A percentile compares a stretch with the other conserved stretches of the same genome.
phyloP scores from a whole-genome alignment of 2,888 invertebrate species.

The Patella pellucida region DNA sequence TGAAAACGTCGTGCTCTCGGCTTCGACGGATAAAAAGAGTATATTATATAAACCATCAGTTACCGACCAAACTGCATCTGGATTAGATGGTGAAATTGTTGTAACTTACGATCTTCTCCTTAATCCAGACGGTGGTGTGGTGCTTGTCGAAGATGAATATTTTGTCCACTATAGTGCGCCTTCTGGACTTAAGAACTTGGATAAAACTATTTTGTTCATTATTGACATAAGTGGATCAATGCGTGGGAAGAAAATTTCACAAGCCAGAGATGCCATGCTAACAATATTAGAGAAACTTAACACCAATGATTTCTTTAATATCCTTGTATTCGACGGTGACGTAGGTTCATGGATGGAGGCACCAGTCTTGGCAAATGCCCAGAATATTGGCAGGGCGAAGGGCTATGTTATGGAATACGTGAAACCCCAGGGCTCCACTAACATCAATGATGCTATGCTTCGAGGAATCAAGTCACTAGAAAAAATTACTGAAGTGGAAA shows the following conservation, averaged over 20 bases:
- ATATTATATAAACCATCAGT: slow-evolving; percentile 36
- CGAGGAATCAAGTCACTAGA: slow-evolving; percentile 72
- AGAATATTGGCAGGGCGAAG: slow-evolving; percentile 36
- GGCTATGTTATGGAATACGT: slow-evolving; percentile 28
- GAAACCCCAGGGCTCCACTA: slow-evolving; percentile 74
- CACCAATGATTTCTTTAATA: slow-evolving; percentile 78
- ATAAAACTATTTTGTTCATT: slow-evolving; percentile 80
- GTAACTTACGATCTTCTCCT: slow-evolving; percentile 42
- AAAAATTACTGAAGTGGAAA: slow-evolving; percentile 53
- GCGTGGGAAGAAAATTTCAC: slow-evolving; percentile 79
- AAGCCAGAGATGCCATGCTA: slow-evolving; percentile 79
- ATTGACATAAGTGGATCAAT: slow-evolving; percentile 84
- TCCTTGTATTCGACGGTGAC: slow-evolving; percentile 76
- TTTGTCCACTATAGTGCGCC: slow-evolving; percentile 57
- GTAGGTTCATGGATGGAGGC: slow-evolving; percentile 29
- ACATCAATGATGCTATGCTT: slow-evolving; percentile 78
- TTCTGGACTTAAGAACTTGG: slow-evolving; percentile 28
- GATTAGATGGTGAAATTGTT: slow-evolving; percentile 40
- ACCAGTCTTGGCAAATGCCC: slow-evolving; percentile 32
- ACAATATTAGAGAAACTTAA: slow-evolving; percentile 79
- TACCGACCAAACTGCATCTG: slow-evolving; percentile 27
- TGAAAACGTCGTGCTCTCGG: not conserved
- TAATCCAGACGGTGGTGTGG: slow-evolving; percentile 34
- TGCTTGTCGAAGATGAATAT: slow-evolving; percentile 56
- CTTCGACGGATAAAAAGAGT: slow-evolving; percentile 10